phyloP scores from a whole-genome alignment of 1,140 invertebrate species.

The Acyrthosiphon pisum region DNA sequence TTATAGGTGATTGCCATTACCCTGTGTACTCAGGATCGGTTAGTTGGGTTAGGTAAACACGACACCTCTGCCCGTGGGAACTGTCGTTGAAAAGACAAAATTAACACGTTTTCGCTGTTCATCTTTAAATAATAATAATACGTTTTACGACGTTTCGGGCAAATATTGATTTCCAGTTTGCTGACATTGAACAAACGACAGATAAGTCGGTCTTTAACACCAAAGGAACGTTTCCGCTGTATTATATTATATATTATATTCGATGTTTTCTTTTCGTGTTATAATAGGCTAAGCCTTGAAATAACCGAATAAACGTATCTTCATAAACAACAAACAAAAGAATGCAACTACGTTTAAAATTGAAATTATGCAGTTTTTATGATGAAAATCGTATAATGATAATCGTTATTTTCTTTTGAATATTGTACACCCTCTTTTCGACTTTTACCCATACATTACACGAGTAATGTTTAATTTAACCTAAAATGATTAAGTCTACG shows the following conservation, averaged over 20 bases:
- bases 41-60: slow-evolving; percentile 29
- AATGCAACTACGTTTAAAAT: not conserved
- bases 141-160: slow-evolving; percentile 35
- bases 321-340: not conserved
- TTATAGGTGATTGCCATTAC: slow-evolving; percentile 15
- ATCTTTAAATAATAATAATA: slow-evolving; percentile 48
- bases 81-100: slow-evolving; percentile 42
- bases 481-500: too few relatives aligned
- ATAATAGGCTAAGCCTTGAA: slow-evolving; percentile 16
- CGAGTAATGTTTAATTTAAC: not conserved
- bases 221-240: slow-evolving; percentile 15
- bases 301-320: not conserved
- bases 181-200: slow-evolving; percentile 45
- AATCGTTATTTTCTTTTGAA: not conserved
- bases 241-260: not conserved
- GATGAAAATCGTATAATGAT: not conserved
- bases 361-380: not conserved
- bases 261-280: slow-evolving; percentile 21
- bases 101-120: slow-evolving; percentile 55
- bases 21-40: slow-evolving; percentile 47
- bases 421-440: not conserved
- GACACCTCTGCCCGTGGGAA: slow-evolving; percentile 45
- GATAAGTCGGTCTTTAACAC: slow-evolving; percentile 44
- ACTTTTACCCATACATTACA: not conserved
- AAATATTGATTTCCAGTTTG: slow-evolving; percentile 56